These are phyloP conservation scores for Apodemus agrarius DNA, from an alignment of 2,797 vertebrate genomes.

Conservation along the genomic window DNA sequence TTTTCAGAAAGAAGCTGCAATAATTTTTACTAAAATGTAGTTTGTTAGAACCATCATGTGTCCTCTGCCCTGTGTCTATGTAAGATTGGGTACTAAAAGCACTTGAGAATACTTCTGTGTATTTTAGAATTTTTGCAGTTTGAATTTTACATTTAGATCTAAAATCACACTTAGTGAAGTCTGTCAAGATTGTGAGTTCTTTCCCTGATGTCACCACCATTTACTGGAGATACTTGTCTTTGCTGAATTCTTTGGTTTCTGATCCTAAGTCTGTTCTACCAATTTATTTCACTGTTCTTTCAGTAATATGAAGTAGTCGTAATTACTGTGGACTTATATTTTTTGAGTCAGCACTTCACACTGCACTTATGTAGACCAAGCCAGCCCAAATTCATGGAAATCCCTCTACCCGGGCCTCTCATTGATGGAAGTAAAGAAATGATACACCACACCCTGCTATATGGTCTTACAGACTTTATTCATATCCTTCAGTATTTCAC, in stretches of 20 bases:
- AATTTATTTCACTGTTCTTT: neutral
- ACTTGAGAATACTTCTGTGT: neutral
- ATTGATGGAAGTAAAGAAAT: neutral
- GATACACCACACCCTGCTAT: neutral
- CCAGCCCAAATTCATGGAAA: neutral
- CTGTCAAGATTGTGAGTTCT: neutral
- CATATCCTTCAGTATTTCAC: neutral
- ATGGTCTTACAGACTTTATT: neutral
- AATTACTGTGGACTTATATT: neutral
- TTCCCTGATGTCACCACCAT: neutral
- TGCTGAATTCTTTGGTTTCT: neutral
- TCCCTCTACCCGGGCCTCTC: neutral
- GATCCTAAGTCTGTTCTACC: neutral
- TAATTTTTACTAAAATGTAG: neutral
- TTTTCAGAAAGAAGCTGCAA: neutral
- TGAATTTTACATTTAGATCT: neutral
- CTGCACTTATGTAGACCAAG: neutral
- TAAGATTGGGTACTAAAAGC: neutral
- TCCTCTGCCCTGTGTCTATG: neutral
- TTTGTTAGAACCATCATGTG: neutral
- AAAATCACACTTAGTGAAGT: neutral
- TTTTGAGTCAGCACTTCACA: neutral
- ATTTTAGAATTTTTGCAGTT: neutral
- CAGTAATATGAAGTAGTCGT: neutral
- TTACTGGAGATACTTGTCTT: neutral